Evolutionary conservation across 2,888 invertebrate genomes (phyloP).

Genomic region (Melanophora roralis): DNA sequence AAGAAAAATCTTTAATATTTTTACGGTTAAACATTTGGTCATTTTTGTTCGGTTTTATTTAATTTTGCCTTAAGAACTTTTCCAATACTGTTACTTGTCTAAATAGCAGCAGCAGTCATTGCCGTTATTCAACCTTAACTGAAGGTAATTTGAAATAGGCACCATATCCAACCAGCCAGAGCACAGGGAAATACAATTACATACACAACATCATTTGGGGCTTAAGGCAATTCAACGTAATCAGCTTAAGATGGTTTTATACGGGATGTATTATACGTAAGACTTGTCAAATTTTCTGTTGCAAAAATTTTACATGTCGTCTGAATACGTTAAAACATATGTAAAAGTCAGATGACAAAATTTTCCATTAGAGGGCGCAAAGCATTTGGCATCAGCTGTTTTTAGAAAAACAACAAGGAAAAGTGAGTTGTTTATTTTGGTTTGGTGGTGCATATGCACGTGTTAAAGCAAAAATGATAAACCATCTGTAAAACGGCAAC

Average conservation of each 20-base stretch:
- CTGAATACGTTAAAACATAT: too few species aligned
- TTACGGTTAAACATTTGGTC: constrained; percentile 34
- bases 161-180: neutral
- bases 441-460: too few species aligned
- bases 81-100: neutral
- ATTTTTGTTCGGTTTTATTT: neutral
- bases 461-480: too few species aligned
- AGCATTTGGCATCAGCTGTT: too few species aligned
- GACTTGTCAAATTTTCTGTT: too few species aligned
- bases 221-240: constrained; percentile 49
- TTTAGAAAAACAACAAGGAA: too few species aligned
- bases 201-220: constrained; percentile 28
- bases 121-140: constrained; percentile 3
- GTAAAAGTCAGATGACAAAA: too few species aligned
- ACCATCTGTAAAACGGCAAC: too few species aligned
- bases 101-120: neutral
- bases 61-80: constrained; percentile 20
- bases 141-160: neutral
- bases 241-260: constrained; percentile 31
- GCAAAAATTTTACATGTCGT: too few species aligned
- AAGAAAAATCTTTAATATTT: constrained; percentile 29
- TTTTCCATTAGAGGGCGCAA: too few species aligned
- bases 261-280: too few species aligned
- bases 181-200: neutral
- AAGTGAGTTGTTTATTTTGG: too few species aligned